Base-by-base conservation (phyloP, 2,888 invertebrate species). In the Nymphalis polychloros region DNA sequence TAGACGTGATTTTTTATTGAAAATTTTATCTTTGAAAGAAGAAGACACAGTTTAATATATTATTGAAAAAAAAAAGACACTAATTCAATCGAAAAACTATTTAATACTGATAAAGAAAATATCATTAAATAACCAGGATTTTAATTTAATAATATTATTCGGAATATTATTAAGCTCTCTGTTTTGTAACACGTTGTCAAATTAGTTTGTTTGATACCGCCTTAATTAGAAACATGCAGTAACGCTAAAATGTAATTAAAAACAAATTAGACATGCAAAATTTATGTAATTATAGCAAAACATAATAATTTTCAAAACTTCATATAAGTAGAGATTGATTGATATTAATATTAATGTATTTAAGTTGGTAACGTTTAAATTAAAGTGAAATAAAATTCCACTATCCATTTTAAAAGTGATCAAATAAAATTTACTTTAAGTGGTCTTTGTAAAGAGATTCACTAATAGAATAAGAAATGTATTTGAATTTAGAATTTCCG, bases 161-260 rank as follows among this genome's bases (percentile, higher is more conserved):
- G 17, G 8, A 57, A 57, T 57, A 57, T 19, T 35, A 57, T 57
- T 35, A 57, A 41, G 8, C 35, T 10, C 35, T 10, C 57, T 17
- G 27, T 55, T 31, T 55, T 55, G 53, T 31, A 55, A 70, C 71
- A 71, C 66, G 67, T 72, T 70, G 73, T 73, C 75, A 71, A 70
- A 71, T 53, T 64, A 72, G 71, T 73, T 76, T 73, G 68, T 73
- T 76, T 71, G 70, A 77, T 72, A 64, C 68, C 69, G 71, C 70
- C 70, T 71, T 75, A 76, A 77, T 75, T 75, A 74, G 72, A 63
- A 65, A 73, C 70, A 67, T 68, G 68, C 67, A 63, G 62, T 70
- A 70, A 73, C 74, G 73, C 74, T 74, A 72, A 72, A 72, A 70
- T 71, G 72, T 72, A 72, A 76, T 76, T 75, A 74, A 72, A 77